phyloP scores from a whole-genome alignment of 2,797 vertebrate species.

The Sarcoramphus papa region DNA sequence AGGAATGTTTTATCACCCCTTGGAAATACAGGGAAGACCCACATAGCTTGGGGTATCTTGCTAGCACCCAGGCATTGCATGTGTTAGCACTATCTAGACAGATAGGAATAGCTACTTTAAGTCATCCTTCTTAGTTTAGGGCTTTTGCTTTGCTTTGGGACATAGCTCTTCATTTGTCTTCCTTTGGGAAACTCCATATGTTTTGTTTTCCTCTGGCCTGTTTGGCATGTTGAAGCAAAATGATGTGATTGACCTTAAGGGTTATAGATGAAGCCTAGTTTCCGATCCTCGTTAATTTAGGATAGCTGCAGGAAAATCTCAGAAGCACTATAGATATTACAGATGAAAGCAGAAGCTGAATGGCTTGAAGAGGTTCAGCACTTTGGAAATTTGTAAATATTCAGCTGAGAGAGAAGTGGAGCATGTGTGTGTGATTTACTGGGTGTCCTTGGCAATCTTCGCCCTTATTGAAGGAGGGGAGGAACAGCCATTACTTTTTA shows the following conservation, averaged over 20 bases:
- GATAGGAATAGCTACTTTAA: background rate
- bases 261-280: background rate
- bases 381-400: slow-evolving; percentile 22
- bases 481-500: background rate
- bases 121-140: background rate
- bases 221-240: slow-evolving; percentile 1
- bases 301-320: background rate
- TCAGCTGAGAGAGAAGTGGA: background rate
- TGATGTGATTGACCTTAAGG: slow-evolving; percentile 16
- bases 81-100: background rate
- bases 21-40: background rate
- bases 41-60: background rate
- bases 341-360: slow-evolving; percentile 23
- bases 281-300: background rate
- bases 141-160: background rate
- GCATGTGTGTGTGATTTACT: background rate
- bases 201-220: slow-evolving; percentile 13
- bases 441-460: background rate
- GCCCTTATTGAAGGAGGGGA: background rate
- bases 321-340: background rate
- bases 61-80: background rate
- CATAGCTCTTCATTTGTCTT: background rate
- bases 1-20: background rate
- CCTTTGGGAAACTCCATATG: background rate
- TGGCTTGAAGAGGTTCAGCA: slow-evolving; percentile 1